Base-by-base conservation (phyloP, 2,113 vertebrate species). In the Hipposideros armiger region DNA sequence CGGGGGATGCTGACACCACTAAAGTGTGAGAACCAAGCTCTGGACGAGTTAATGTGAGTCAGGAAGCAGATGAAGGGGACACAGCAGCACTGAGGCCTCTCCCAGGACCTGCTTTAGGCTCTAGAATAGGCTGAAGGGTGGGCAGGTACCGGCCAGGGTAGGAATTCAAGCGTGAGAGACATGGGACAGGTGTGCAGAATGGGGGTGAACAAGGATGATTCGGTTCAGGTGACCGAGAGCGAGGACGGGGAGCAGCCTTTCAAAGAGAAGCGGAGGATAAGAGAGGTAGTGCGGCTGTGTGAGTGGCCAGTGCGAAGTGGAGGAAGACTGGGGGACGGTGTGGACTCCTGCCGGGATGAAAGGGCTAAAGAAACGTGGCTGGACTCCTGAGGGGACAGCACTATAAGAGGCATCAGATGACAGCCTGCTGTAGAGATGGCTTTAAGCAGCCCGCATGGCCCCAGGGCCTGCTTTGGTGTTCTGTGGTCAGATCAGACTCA, bases 271-370 rank as follows among this genome's bases (percentile, higher is more conserved):
- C 56, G 2, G 32, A 62, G 72, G 58, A 6, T 7, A 9, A 32
- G 77, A 36, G 28, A 22, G 0, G 26, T 7, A 32, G 36, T 3
- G 73, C 0, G 7, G 17, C 50, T 2, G 52, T 0, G 26, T 14
- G 50, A 30, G 32, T 3, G 9, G 8, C 72, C 15, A 4, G 3
- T 2, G 1, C 36, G 9, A 42, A 2, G 26, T 0, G 0, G 22
- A 7, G 22, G 22, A 56, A 20, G 5, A 9, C 11, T 0, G 22
- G 9, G 40, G 7, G 13, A n/a, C 9, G 77, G 11, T 1, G 42
- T 50, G 4, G 30, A 16, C n/a, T 7, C 1, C 13, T 5, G 28
- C 73, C 32, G 26, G 42, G 73, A 52, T 2, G n/a, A 28, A 78
- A 69, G 52, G 32, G 86, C 69, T 32, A 3, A 17, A 66, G 58